phyloP scores from a whole-genome alignment of 2,113 vertebrate species.

The Isurus oxyrinchus region DNA sequence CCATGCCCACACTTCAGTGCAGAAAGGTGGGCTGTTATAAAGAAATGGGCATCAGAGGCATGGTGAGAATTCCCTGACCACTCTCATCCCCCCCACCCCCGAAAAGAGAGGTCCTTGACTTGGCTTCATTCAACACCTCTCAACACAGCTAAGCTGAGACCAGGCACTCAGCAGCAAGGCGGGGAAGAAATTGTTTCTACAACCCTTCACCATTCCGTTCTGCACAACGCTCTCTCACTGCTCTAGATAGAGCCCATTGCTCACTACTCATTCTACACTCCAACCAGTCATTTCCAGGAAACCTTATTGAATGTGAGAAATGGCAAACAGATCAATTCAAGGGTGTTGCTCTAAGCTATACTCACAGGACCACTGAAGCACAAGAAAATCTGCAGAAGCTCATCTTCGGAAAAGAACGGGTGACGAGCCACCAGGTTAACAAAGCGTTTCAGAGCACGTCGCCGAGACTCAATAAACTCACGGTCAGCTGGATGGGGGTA shows the following conservation, averaged over 20 bases:
- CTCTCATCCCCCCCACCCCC: neutral
- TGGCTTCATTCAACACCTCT: neutral
- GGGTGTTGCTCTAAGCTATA: conserved; percentile 39
- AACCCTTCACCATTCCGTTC: neutral
- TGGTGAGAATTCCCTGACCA: neutral
- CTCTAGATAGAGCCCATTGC: no score
- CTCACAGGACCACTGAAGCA: conserved; percentile 85
- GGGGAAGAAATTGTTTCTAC: neutral
- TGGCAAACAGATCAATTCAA: neutral
- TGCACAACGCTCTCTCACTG: neutral
- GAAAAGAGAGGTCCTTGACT: neutral
- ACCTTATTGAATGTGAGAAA: neutral
- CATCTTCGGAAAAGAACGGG: conserved; percentile 83
- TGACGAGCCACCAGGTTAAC: conserved; percentile 89
- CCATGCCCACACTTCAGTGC: neutral
- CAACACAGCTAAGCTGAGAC: neutral
- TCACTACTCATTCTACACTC: neutral
- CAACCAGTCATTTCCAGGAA: neutral
- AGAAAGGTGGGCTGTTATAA: neutral
- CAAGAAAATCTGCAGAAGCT: conserved; percentile 81
- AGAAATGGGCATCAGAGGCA: neutral
- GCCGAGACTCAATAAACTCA: conserved; percentile 86
- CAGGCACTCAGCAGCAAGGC: neutral
- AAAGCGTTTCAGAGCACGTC: conserved; percentile 79
- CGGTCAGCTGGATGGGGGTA: conserved; percentile 68